Evolutionary conservation across 2,797 vertebrate genomes (phyloP), one percentile per base, ranked within the genome.

Genomic region (Poecilia gillii): DNA sequence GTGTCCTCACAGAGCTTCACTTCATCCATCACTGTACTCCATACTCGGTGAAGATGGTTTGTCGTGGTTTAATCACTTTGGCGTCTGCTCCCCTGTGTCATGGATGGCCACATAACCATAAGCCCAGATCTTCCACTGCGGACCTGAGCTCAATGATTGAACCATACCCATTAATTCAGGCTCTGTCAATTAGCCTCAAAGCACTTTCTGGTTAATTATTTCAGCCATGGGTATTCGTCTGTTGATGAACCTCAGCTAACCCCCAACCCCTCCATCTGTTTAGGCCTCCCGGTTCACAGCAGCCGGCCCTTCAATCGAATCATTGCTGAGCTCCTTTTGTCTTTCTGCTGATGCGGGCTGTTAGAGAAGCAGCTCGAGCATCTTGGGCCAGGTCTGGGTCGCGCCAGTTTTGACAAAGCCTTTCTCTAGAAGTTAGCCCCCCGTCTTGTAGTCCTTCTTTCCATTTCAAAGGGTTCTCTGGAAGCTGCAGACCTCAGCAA

Each of bases 191-290:
- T 90, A 94, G 93, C 96, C 95, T 91, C 95, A 95, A 94, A 91
- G 92, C 85, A 84, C 86, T 84, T 83, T 89, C 86, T 93, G 93
- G 95, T 96, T 96, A 96, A 95, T 96, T 93, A 95, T 96, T 95
- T 83, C 83, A 84, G 80, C 78, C 75, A 75, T 82, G 81, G 53
- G 73, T 84, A 85, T 93, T 94, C 87, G 91, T 91, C 84, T 70
- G 90, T 46, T 78, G 82, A 87, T 95, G 93, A 94, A 93, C 93
- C 93, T 89, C 87, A 81, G 46, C 87, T 93, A 90, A 94, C 93
- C 94, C 87, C 87, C 87, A 59, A 41, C 84, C 86, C 84, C 79
- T 86, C 79, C 87, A 91, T 94, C 94, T 93, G 85, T 94, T 92
- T 92, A 87, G 90, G 88, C 89, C 80, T 90, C 87, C 75, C 91